Evolutionary conservation across 2,888 invertebrate species (phyloP).

Genomic region (Drosophila merina): DNA sequence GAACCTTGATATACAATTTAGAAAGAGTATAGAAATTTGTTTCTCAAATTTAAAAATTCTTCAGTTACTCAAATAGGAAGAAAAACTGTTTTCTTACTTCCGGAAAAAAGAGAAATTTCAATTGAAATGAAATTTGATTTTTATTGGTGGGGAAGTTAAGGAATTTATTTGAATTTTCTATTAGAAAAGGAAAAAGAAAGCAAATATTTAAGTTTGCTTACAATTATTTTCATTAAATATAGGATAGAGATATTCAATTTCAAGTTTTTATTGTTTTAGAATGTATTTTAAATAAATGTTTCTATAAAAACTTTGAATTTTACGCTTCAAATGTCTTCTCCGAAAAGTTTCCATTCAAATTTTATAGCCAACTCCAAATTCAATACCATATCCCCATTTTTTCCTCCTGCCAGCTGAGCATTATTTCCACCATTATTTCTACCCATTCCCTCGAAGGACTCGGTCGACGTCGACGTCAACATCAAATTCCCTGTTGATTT

Average conservation of each 20-base stretch:
- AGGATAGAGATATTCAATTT: background rate
- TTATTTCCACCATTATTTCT: background rate
- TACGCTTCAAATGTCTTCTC: background rate
- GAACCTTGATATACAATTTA: too few relatives aligned
- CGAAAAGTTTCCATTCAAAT: constrained; percentile 17
- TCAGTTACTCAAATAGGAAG: background rate
- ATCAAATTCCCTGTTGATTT: constrained; percentile 50
- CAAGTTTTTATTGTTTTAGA: background rate
- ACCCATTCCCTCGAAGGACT: background rate
- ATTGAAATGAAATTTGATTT: background rate
- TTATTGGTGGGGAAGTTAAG: background rate
- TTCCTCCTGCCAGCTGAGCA: constrained; percentile 24
- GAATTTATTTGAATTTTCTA: background rate
- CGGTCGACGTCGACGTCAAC: constrained; percentile 18
- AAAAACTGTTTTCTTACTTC: background rate
- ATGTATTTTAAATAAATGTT: background rate
- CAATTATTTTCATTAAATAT: too few relatives aligned
- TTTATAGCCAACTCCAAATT: constrained; percentile 30
- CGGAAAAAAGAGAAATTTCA: too few relatives aligned
- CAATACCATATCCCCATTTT: constrained; percentile 36
- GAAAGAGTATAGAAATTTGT: background rate
- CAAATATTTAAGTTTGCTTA: background rate
- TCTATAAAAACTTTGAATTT: background rate
- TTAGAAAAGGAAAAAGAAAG: background rate
- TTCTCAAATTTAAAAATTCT: background rate